Conservation (phyloP, 2,888 invertebrate genomes). For the Acleris laterana region DNA sequence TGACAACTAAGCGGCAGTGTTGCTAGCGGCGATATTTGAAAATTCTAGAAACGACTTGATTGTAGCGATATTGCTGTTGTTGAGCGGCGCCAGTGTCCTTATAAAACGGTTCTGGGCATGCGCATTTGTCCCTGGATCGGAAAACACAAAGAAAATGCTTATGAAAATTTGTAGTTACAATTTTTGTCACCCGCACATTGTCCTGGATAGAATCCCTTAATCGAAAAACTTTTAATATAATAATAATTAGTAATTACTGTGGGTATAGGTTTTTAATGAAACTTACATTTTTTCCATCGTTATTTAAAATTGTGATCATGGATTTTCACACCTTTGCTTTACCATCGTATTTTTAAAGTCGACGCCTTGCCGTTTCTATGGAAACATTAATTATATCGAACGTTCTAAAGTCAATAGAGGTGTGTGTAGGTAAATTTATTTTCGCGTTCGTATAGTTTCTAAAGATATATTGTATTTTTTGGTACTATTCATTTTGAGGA, state of each 20-base stretch:
- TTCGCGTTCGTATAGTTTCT: constrained; percentile 16
- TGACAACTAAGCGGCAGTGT: constrained; percentile 27
- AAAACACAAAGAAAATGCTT: constrained; percentile 36
- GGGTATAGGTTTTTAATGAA: no score
- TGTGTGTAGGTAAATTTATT: background rate
- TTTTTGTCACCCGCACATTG: constrained; percentile 27
- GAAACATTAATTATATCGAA: background rate
- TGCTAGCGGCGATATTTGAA: constrained; percentile 15
- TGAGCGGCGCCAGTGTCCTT: constrained; percentile 27
- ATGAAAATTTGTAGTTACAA: constrained; percentile 15
- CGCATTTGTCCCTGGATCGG: constrained; percentile 17
- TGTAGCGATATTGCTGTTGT: constrained; percentile 3
- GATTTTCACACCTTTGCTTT: no score
- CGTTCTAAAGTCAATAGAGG: constrained; percentile 11
- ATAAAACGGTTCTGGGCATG: constrained; percentile 30
- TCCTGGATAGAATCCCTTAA: background rate
- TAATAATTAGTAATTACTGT: no score
- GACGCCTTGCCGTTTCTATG: background rate
- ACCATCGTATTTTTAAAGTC: no score
- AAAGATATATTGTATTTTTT: constrained; percentile 13
- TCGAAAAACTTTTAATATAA: no score
- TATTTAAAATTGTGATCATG: no score
- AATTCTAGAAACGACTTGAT: constrained; percentile 1
- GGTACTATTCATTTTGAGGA: constrained; percentile 14
- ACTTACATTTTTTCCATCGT: no score